A percentile compares a stretch with the other conserved stretches of the same genome.
These are phyloP conservation scores for Danio aesculapii DNA, from an alignment of 2,797 vertebrate species.

Conservation along the genomic window DNA sequence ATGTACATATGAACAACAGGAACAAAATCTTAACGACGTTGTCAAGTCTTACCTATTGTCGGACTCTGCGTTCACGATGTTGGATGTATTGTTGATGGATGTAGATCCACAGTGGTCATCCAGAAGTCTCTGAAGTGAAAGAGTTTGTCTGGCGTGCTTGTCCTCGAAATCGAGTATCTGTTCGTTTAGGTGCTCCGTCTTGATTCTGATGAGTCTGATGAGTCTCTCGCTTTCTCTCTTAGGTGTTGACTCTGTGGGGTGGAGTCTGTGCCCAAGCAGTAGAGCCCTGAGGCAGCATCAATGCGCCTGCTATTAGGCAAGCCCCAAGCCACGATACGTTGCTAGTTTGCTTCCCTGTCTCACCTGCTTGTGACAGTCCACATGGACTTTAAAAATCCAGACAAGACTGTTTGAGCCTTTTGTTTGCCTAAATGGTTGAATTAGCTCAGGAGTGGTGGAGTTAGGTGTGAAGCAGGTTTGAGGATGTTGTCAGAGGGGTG, in stretches of 20 bases:
- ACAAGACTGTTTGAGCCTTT: slow-evolving; percentile 11
- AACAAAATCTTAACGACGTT: not conserved
- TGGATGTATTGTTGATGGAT: not conserved
- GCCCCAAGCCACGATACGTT: slow-evolving; percentile 95
- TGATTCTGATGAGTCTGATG: slow-evolving; percentile 70
- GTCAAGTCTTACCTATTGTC: slow-evolving; percentile 35
- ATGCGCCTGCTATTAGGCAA: slow-evolving; percentile 95
- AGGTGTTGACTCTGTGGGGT: slow-evolving; percentile 87
- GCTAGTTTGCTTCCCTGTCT: slow-evolving; percentile 56
- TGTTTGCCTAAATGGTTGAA: slow-evolving; percentile 33
- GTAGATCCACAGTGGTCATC: not conserved
- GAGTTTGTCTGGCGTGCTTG: not conserved
- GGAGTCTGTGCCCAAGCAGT: slow-evolving; percentile 92
- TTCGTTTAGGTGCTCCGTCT: slow-evolving; percentile 50
- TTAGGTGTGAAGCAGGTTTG: slow-evolving; percentile 44
- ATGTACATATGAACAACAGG: not conserved
- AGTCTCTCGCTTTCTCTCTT: slow-evolving; percentile 73
- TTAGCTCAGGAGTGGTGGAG: slow-evolving; percentile 30
- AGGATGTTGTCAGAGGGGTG: slow-evolving; percentile 48
- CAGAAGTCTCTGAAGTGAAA: not conserved
- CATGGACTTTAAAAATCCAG: slow-evolving; percentile 17
- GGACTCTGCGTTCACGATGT: not conserved
- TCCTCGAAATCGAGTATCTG: slow-evolving; percentile 6
- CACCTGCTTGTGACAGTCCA: slow-evolving; percentile 2
- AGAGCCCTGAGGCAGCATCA: slow-evolving; percentile 93